Percentiles rank a stretch among this genome's conserved stretches.
These are phyloP conservation scores for Rhamnusium bicolor DNA, from an alignment of 2,888 invertebrate genomes.

Conservation along the genomic window DNA sequence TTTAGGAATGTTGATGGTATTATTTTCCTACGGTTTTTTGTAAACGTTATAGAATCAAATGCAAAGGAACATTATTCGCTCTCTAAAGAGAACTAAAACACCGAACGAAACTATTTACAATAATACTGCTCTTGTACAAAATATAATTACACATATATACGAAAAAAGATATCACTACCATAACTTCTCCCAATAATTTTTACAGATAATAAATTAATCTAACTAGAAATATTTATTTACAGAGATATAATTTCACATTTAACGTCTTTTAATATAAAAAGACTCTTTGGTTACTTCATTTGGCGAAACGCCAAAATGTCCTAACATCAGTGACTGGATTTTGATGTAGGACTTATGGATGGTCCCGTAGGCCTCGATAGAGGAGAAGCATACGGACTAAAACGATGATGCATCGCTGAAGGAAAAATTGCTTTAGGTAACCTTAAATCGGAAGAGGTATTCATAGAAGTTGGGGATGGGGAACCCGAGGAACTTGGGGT, in stretches of 20 bases:
- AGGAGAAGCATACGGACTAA: slow-evolving; percentile 69
- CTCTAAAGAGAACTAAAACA: slow-evolving; percentile 47
- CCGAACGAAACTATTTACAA: slow-evolving; percentile 58
- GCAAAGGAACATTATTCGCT: slow-evolving; percentile 56
- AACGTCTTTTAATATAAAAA: slow-evolving; percentile 55
- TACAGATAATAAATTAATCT: slow-evolving; percentile 37
- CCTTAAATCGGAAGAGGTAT: slow-evolving; percentile 67
- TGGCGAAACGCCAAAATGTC: slow-evolving; percentile 20
- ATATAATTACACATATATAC: slow-evolving; percentile 59
- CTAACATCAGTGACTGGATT: slow-evolving; percentile 61
- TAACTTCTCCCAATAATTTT: slow-evolving; percentile 41
- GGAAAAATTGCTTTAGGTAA: slow-evolving; percentile 71
- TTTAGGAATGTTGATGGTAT: too few relatives aligned
- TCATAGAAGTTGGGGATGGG: slow-evolving; percentile 72
- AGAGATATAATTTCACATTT: slow-evolving; percentile 56
- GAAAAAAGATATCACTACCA: slow-evolving; percentile 55
- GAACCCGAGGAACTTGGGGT: slow-evolving; percentile 78
- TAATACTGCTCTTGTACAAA: slow-evolving; percentile 65
- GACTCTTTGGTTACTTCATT: slow-evolving; percentile 63
- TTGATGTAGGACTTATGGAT: slow-evolving; percentile 59
- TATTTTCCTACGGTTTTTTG: background rate
- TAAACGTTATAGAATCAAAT: slow-evolving; percentile 7
- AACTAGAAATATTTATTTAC: slow-evolving; percentile 49
- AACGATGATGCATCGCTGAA: slow-evolving; percentile 69
- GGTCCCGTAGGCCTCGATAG: slow-evolving; percentile 57